Evolutionary conservation across 2,113 vertebrate species (phyloP).

Genomic region (Myotis brandtii): DNA sequence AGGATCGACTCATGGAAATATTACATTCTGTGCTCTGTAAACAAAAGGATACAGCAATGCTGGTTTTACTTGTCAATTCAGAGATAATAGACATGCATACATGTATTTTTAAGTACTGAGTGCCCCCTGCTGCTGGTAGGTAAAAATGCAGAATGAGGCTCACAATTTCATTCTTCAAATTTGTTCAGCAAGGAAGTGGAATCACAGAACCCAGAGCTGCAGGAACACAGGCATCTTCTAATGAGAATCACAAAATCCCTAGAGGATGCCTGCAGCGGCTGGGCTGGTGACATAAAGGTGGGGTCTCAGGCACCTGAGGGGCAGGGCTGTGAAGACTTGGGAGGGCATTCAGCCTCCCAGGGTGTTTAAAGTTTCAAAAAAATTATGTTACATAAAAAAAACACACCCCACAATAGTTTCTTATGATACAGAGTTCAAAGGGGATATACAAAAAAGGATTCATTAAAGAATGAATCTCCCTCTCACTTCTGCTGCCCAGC

Average conservation of each 20-base stretch:
- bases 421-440: not conserved
- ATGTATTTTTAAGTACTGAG: not conserved
- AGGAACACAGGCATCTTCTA: not conserved
- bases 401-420: not conserved
- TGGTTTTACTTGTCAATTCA: not conserved
- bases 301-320: not conserved
- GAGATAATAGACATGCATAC: not conserved
- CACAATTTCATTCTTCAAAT: not conserved
- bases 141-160: slow-evolving; percentile 8
- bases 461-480: not conserved
- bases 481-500: not conserved
- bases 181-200: not conserved
- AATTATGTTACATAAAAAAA: not conserved
- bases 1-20: not conserved
- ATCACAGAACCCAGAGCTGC: not conserved
- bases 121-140: slow-evolving; percentile 60
- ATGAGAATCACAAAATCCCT: not conserved
- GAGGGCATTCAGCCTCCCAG: not conserved
- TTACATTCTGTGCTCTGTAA: not conserved
- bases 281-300: not conserved
- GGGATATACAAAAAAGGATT: not conserved
- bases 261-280: not conserved
- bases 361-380: not conserved
- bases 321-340: not conserved
- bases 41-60: not conserved